Percentiles rank a stretch among this genome's conserved stretches.
These are phyloP conservation scores for Ctenopoma kingsleyae DNA, from an alignment of 2,797 vertebrate species.

Conservation along the genomic window DNA sequence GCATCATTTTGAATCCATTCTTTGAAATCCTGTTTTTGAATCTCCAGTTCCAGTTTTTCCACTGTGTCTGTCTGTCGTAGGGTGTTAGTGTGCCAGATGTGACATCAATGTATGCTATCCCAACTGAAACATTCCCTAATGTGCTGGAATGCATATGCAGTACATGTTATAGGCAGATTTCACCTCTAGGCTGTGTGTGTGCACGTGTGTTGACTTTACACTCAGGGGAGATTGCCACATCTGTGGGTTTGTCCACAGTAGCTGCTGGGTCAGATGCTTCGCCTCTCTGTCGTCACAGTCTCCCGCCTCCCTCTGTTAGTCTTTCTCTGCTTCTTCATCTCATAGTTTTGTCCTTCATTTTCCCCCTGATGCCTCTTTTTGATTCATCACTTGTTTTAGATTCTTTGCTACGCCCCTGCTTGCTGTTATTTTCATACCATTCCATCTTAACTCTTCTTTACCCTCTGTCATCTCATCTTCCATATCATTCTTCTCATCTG, in stretches of 20 bases:
- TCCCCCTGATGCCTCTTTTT: conserved; percentile 7
- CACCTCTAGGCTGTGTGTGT: conserved; percentile 54
- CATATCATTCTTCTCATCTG: conserved; percentile 21
- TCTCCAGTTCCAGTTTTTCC: conserved; percentile 18
- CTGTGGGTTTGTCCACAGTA: conserved; percentile 69
- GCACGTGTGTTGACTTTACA: conserved; percentile 43
- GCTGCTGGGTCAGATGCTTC: conserved; percentile 62
- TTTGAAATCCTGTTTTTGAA: not conserved
- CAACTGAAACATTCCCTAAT: conserved; percentile 21
- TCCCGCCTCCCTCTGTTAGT: conserved; percentile 26
- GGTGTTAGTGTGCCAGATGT: conserved; percentile 49
- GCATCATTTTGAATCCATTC: not conserved
- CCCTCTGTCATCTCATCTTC: conserved; percentile 10
- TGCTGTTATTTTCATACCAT: conserved; percentile 30
- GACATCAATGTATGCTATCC: conserved; percentile 37
- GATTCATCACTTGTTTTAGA: conserved; percentile 23
- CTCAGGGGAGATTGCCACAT: conserved; percentile 69
- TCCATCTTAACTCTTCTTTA: conserved; percentile 25
- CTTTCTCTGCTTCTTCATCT: conserved; percentile 27
- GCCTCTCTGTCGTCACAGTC: conserved; percentile 29
- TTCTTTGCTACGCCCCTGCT: conserved; percentile 9
- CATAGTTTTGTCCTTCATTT: conserved; percentile 39
- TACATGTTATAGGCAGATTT: conserved; percentile 64
- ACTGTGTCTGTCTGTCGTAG: conserved; percentile 18
- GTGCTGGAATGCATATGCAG: conserved; percentile 40